Percentiles rank a stretch among this genome's conserved stretches.
These are phyloP conservation scores for Chelon auratus DNA, from an alignment of 2,797 vertebrate genomes.

Conservation along the genomic window DNA sequence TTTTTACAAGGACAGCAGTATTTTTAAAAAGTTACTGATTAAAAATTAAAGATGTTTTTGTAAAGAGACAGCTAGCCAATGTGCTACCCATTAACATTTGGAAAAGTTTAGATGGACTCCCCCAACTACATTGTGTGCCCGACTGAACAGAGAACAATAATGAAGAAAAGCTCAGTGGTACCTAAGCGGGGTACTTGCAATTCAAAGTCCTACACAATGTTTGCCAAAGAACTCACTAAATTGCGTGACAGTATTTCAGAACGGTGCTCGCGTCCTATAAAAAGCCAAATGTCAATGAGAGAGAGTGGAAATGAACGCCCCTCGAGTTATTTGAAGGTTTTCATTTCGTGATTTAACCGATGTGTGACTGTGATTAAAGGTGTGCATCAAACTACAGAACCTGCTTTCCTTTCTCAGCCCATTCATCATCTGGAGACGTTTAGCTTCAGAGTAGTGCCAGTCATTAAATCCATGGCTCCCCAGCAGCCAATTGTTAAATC, in stretches of 20 bases:
- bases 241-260: slow-evolving; percentile 41
- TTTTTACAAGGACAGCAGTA: too few relatives aligned
- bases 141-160: neutral
- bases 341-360: slow-evolving; percentile 69
- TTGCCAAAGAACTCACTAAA: slow-evolving; percentile 38
- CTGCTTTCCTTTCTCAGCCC: slow-evolving; percentile 65
- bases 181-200: slow-evolving; percentile 24
- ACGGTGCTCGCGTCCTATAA: slow-evolving; percentile 32
- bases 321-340: slow-evolving; percentile 71
- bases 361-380: slow-evolving; percentile 74
- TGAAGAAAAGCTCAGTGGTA: slow-evolving; percentile 1
- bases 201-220: slow-evolving; percentile 17
- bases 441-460: slow-evolving; percentile 71
- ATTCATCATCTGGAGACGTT: slow-evolving; percentile 79
- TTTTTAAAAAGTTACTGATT: neutral
- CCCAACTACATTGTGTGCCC: neutral
- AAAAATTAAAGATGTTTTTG: slow-evolving; percentile 5
- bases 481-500: slow-evolving; percentile 72
- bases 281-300: slow-evolving; percentile 55
- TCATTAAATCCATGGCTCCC: slow-evolving; percentile 76
- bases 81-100: neutral
- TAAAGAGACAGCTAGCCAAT: neutral
- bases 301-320: slow-evolving; percentile 40
- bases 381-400: slow-evolving; percentile 67
- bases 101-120: slow-evolving; percentile 15